These are phyloP conservation scores for Calcarius lapponicus DNA, from an alignment of 2,797 vertebrate genomes.

Conservation along the genomic window DNA sequence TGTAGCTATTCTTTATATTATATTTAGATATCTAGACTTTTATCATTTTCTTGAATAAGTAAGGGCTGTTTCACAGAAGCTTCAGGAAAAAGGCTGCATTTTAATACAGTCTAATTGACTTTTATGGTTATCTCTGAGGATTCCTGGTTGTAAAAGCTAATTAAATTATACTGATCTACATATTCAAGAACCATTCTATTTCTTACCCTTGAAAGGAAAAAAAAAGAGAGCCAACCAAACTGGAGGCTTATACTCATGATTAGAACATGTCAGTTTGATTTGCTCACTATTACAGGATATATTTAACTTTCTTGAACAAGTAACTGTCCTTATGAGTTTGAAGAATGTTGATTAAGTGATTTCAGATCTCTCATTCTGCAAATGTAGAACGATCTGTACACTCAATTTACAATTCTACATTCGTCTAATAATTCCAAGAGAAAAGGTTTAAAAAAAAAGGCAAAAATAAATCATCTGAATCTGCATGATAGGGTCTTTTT, in stretches of 20 bases:
- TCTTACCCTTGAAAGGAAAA: conserved; percentile 26
- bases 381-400: conserved; percentile 7
- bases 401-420: neutral
- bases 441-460: neutral
- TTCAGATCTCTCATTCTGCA: conserved; percentile 22
- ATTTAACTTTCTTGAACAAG: neutral
- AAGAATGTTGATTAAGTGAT: neutral
- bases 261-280: neutral
- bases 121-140: conserved; percentile 70
- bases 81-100: conserved; percentile 66
- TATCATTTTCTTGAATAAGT: conserved; percentile 28
- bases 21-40: neutral
- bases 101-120: conserved; percentile 74
- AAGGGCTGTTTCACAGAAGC: conserved; percentile 48
- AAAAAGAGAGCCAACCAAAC: neutral
- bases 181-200: conserved; percentile 63
- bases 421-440: neutral
- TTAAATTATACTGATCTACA: conserved; percentile 77
- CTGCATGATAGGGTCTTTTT: neutral
- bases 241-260: neutral
- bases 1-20: neutral
- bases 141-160: conserved; percentile 75
- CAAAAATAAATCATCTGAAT: neutral
- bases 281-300: neutral
- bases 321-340: neutral